Base-by-base conservation (phyloP, 2,113 vertebrate genomes). In the Gopherus evgoodei region DNA sequence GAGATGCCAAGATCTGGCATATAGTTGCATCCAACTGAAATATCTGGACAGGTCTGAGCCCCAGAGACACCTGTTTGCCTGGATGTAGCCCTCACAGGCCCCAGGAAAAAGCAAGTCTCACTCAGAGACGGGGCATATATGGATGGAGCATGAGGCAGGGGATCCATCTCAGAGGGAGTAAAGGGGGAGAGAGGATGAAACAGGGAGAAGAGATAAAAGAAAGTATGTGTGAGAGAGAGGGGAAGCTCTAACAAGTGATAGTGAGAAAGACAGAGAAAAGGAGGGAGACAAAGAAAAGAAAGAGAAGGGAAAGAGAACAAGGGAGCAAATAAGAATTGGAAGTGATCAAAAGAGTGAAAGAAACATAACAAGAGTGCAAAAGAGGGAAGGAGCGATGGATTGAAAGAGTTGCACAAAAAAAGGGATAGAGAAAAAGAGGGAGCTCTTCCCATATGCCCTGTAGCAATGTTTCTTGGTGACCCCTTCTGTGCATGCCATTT, bases 381-480 rank as follows among this genome's bases (percentile, higher is more conserved):
- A 94, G 76, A 56, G 29, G 81, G 53, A 47, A 44, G 49, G 22
- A 72, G 72, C 59, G 69, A 83, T 59, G 16, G 56, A 54, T 72
- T 38, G n/a, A 72, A 86, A 82, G 19, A 75, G 38, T 24, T 65
- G 52, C 57, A 75, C 84, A 59, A 83, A 81, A 76, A 57, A 81
- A 72, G 90, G 59, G 84, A 54, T 44, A 81, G 75, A 75, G 91
- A 93, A 69, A 1, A 25, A 87, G 83, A 87, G 69, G 24, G 53
- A 88, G 80, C 16, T 85, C 47, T 14, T 27, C 16, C 52, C 44
- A 83, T 47, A 65, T 83, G 56, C 53, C 65, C 78, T 78, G 29
- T 91, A 91, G 78, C 90, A 76, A 93, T 97, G 96, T 81, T 91
- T 92, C 17, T 95, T 94, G 96, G 90, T 81, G 88, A 49, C 44